A percentile compares a stretch with the other conserved stretches of the same genome.
phyloP scores from a whole-genome alignment of 1,140 invertebrate species.

The Goniozus legneri region DNA sequence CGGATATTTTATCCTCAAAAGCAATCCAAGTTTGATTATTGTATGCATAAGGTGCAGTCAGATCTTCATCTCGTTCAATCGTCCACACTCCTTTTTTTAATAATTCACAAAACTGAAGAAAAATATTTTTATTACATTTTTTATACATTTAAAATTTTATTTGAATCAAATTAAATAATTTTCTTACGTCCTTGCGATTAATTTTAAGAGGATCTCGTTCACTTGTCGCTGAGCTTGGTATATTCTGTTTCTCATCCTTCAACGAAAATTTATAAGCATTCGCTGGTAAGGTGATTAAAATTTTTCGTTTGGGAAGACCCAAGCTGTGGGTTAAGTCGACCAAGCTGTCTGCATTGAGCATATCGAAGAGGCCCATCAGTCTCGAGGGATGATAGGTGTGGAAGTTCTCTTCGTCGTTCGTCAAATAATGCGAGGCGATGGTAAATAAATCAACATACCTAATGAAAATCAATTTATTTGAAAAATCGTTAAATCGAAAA shows the following conservation, averaged over 20 bases:
- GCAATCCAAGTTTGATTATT: slow-evolving; percentile 71
- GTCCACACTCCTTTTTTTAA: slow-evolving; percentile 67
- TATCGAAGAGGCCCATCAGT: slow-evolving; percentile 73
- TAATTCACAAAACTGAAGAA: slow-evolving; percentile 58
- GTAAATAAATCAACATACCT: slow-evolving; percentile 64
- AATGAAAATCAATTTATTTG: too few species aligned
- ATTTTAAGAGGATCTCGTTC: slow-evolving; percentile 58
- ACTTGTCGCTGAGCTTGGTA: slow-evolving; percentile 63
- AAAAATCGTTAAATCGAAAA: too few species aligned
- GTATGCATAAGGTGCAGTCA: slow-evolving; percentile 75
- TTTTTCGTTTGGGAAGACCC: slow-evolving; percentile 66
- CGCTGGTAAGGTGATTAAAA: slow-evolving; percentile 68
- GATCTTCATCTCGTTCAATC: slow-evolving; percentile 73
- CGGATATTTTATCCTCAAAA: slow-evolving; percentile 69
- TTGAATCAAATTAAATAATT: not conserved
- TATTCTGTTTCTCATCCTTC: slow-evolving; percentile 61
- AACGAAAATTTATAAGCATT: slow-evolving; percentile 66
- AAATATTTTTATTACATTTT: slow-evolving; percentile 1
- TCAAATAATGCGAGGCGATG: slow-evolving; percentile 67
- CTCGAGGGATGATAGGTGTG: slow-evolving; percentile 72
- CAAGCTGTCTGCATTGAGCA: slow-evolving; percentile 75
- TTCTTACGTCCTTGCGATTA: slow-evolving; percentile 58
- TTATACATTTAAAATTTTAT: not conserved
- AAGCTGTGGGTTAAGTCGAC: slow-evolving; percentile 71
- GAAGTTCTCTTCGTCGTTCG: slow-evolving; percentile 58